Evolutionary conservation across 1,140 invertebrate species (phyloP), one percentile per base, ranked within the genome.

Genomic region (Cyphomyrmex costatus): DNA sequence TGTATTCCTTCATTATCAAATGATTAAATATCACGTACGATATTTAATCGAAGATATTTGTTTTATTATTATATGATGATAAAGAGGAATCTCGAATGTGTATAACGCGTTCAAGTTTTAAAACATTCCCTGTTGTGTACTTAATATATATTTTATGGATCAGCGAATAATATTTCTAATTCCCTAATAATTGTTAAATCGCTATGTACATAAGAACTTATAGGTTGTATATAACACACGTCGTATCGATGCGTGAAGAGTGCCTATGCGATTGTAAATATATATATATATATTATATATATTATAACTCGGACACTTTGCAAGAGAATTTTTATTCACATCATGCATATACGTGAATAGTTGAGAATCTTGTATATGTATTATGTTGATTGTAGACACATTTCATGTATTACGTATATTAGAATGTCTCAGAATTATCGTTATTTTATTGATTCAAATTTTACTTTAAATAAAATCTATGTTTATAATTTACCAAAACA

Each of bases 51-150:
- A 19, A 36, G 21, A 79, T 77, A 86, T 86, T 56, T 58, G 33
- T 73, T 46, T 73, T 60, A 82, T 73, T 46, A 73, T 66, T 80
- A 71, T 85, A 42, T 46, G 53, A 53, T n/a, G 33, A 80, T 66
- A 76, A 53, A 21, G 2, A 61, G 12, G 12, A 79, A 27, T 80
- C 70, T 87, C 49, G 33, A 84, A 21, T 56, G 36, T 46, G 74
- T 82, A 83, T 56, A 63, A 71, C 53, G 79, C 53, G 56, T 73
- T 60, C 36, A 86, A 63, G 51, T 80, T 77, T 63, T 63, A 83
- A n/a, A 36, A 88, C 89, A 91, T 89, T 92, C 89, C 87, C 90
- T 90, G 86, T 92, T 92, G 58, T 91, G 91, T 92, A 92, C 90
- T 92, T 92, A 92, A 92, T 85, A 91, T 91, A 90, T 91, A 90